A percentile compares a stretch with the other conserved stretches of the same genome.
phyloP scores from a whole-genome alignment of 2,888 invertebrate genomes.

The Patella pellucida region DNA sequence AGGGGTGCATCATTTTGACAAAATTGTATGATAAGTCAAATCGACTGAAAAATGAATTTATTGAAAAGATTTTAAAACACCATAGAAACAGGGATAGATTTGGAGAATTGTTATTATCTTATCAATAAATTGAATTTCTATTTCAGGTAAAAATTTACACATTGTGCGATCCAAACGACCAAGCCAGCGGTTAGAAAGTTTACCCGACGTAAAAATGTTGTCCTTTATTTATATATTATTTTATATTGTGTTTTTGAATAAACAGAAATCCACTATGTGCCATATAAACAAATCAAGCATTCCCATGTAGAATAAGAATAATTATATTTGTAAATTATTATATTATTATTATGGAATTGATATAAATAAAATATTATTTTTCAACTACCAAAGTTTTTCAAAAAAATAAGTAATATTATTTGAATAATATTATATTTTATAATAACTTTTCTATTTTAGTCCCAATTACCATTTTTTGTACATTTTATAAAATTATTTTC shows the following conservation, averaged over 20 bases:
- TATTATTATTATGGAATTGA: neutral
- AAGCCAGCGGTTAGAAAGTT: too few species aligned
- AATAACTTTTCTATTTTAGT: too few species aligned
- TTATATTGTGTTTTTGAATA: neutral
- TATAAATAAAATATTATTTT: neutral
- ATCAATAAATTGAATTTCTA: neutral
- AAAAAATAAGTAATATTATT: too few species aligned
- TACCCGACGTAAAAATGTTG: too few species aligned
- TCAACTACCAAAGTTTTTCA: slow-evolving; percentile 10
- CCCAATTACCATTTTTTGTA: too few species aligned
- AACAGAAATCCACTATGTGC: neutral
- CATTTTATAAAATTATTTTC: too few species aligned
- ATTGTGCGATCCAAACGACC: neutral
- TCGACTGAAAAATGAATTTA: too few species aligned
- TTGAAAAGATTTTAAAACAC: too few species aligned
- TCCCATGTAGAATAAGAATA: neutral
- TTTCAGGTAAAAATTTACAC: slow-evolving; percentile 5
- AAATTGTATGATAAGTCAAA: too few species aligned
- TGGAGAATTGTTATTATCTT: neutral
- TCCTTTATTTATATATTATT: neutral
- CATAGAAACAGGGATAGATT: neutral
- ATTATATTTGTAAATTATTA: slow-evolving; percentile 5
- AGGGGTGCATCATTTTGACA: too few species aligned
- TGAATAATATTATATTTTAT: too few species aligned
- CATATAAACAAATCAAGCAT: neutral